Evolutionary conservation across 1,140 invertebrate species (phyloP), one percentile per base, ranked within the genome.

Genomic region (Phymastichus coffea): DNA sequence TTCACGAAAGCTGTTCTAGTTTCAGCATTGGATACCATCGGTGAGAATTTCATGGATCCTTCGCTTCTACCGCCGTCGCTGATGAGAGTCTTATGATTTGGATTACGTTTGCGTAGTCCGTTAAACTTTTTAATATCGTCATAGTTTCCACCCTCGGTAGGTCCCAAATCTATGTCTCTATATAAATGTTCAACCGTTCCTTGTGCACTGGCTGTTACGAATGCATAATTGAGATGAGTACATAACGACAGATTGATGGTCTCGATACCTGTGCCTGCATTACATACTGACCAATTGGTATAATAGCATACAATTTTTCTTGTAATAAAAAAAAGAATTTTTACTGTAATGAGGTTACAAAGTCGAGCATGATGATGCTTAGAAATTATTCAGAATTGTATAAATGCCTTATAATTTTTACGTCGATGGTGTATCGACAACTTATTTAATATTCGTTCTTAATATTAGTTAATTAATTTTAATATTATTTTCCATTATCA

Each of bases 41-140:
- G 15, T 0, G 88, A 89, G 69, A 85, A 90, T 58, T 84, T 86
- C 2, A 38, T 35, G 0, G 85, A 87, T 14, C 84, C 85, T 69
- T 88, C 85, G 60, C 85, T 88, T 88, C 88, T 91, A 1, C 90
- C 90, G 12, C 90, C 91, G 53, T 92, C 85, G 0, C 87, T 86
- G 0, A 91, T 67, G n/a, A 91, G 43, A 0, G 83, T 77, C 69
- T 91, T 92, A 0, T 87, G 54, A 0, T 78, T 73, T 0, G 87
- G 83, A 70, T 87, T 91, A 8, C 64, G 55, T 12, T 81, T 53
- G 65, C 86, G 88, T 19, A 89, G 67, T 0, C 64, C 63, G 17
- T 73, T 81, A 63, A 87, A 83, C 23, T 76, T 65, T 15, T 74
- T 69, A 46, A 74, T 84, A n/a, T 72, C 80, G 47, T 73, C 44